A percentile compares a stretch with the other conserved stretches of the same genome.
These are phyloP conservation scores for Epistrophella euchroma DNA, from an alignment of 2,888 invertebrate species.

Conservation along the genomic window DNA sequence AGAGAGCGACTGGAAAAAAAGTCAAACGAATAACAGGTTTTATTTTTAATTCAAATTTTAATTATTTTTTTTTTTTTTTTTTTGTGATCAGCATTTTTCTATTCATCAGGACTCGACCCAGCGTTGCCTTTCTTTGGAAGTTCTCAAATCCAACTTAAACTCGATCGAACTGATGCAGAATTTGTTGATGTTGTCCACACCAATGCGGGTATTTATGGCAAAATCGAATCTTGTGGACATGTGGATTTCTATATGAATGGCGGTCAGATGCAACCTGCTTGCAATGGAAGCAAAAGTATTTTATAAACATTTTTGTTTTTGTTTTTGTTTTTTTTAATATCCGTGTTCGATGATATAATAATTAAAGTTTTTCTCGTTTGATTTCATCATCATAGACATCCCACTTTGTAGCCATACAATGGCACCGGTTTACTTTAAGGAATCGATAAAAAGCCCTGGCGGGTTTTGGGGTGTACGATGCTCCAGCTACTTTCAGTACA, in stretches of 20 bases:
- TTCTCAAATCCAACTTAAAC: slow-evolving; percentile 84
- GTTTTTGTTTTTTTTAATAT: not conserved
- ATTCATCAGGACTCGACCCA: slow-evolving; percentile 86
- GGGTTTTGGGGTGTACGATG: slow-evolving; percentile 78
- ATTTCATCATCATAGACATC: slow-evolving; percentile 73
- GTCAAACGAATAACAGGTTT: slow-evolving; percentile 83
- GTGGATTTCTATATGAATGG: slow-evolving; percentile 88
- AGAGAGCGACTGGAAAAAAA: slow-evolving; percentile 79
- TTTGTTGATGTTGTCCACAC: slow-evolving; percentile 87
- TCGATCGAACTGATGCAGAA: slow-evolving; percentile 84
- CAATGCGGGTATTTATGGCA: slow-evolving; percentile 86
- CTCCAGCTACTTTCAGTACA: slow-evolving; percentile 78
- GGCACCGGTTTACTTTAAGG: slow-evolving; percentile 78
- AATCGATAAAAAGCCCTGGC: slow-evolving; percentile 76
- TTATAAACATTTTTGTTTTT: too few relatives aligned
- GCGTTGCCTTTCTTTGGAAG: slow-evolving; percentile 87
- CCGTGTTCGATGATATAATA: slow-evolving; percentile 8
- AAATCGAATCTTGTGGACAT: slow-evolving; percentile 86
- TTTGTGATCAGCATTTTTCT: not conserved
- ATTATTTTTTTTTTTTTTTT: not conserved
- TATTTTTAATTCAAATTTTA: slow-evolving; percentile 52
- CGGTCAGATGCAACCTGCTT: slow-evolving; percentile 77
- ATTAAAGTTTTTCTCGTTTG: slow-evolving; percentile 19
- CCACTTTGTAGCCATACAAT: slow-evolving; percentile 79
- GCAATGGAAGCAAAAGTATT: slow-evolving; percentile 76